phyloP scores from a whole-genome alignment of 1,140 invertebrate species.

The Stenopsyche tienmushanensis region DNA sequence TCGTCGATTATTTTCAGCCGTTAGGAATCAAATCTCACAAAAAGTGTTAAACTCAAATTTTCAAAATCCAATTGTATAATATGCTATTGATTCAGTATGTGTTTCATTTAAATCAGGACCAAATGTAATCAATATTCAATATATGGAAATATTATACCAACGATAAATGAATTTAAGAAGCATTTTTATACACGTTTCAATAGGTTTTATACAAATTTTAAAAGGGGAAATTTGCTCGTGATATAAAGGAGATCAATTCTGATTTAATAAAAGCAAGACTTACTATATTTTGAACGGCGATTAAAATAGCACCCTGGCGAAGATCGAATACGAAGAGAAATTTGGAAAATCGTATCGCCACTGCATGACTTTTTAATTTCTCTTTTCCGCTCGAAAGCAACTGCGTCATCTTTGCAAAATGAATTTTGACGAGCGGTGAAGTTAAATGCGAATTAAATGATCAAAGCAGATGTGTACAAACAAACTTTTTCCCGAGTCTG shows the following conservation, averaged over 20 bases:
- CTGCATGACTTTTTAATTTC: slow-evolving; percentile 15
- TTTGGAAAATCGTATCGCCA: slow-evolving; percentile 28
- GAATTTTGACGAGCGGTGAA: not conserved
- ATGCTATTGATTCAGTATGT: too few species aligned
- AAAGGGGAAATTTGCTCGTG: not conserved
- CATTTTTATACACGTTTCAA: too few species aligned
- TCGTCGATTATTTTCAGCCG: too few species aligned
- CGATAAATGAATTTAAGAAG: too few species aligned
- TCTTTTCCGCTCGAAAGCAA: slow-evolving; percentile 7
- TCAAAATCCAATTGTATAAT: too few species aligned
- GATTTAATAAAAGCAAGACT: slow-evolving; percentile 1
- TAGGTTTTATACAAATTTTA: not conserved
- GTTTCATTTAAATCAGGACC: too few species aligned
- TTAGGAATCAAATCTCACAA: too few species aligned
- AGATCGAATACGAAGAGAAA: slow-evolving; percentile 39
- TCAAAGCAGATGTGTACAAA: slow-evolving; percentile 25
- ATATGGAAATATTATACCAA: too few species aligned
- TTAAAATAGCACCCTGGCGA: slow-evolving; percentile 38
- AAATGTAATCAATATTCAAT: too few species aligned
- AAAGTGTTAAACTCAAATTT: too few species aligned
- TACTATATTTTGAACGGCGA: slow-evolving; percentile 41
- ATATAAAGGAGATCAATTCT: not conserved
- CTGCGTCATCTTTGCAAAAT: slow-evolving; percentile 31
- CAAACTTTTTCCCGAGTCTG: slow-evolving; percentile 21
- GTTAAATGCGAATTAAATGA: not conserved